Conservation (phyloP, 2,888 invertebrate genomes). For the Pollenia angustigena region DNA sequence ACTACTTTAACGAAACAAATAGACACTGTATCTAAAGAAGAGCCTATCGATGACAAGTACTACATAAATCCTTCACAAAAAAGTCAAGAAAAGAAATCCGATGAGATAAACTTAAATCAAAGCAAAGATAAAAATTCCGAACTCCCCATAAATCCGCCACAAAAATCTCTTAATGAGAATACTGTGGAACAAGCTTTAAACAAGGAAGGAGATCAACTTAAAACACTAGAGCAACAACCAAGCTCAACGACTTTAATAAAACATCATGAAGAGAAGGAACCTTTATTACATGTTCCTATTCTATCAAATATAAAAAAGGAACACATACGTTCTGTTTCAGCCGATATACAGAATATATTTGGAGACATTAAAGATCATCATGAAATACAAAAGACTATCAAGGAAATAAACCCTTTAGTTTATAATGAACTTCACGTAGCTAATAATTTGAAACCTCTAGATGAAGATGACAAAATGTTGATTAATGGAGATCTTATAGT, state of each 20-base stretch:
- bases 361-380: conserved; percentile 76
- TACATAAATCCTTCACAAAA: conserved; percentile 39
- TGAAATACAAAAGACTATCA: conserved; percentile 75
- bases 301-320: conserved; percentile 77
- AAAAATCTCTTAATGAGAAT: neutral
- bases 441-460: neutral
- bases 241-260: neutral
- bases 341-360: conserved; percentile 79
- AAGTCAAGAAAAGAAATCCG: neutral
- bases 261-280: neutral
- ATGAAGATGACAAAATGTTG: conserved; percentile 29
- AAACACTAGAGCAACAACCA: neutral
- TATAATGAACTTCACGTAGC: conserved; percentile 75
- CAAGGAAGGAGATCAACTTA: neutral
- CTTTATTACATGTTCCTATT: conserved; percentile 77
- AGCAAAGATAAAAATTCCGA: neutral
- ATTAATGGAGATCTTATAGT: conserved; percentile 70
- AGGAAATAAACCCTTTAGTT: conserved; percentile 78
- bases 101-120: neutral
- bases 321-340: conserved; percentile 73
- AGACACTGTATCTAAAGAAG: conserved; percentile 24
- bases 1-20: neutral
- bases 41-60: conserved; percentile 12
- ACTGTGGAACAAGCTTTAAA: neutral
- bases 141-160: neutral